Evolutionary conservation across 2,888 invertebrate genomes (phyloP).

Genomic region (Nomada fabriciana): DNA sequence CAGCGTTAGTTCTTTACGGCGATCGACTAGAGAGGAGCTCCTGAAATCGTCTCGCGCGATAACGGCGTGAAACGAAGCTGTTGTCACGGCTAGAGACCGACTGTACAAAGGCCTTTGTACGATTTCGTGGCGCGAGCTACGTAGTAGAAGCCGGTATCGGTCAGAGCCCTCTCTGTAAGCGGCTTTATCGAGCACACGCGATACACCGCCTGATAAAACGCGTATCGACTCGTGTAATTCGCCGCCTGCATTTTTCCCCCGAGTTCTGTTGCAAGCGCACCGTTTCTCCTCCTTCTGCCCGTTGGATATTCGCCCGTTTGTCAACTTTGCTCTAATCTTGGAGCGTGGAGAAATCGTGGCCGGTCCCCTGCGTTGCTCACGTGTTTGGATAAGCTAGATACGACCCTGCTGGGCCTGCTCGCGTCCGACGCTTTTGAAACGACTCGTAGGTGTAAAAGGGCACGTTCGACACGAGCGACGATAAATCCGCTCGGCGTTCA

Average conservation of each 20-base stretch:
- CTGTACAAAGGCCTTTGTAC: slow-evolving; percentile 60
- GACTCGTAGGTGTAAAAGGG: slow-evolving; percentile 31
- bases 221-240: slow-evolving; percentile 65
- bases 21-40: background rate
- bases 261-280: background rate
- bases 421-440: slow-evolving; percentile 8
- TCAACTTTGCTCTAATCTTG: background rate
- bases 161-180: slow-evolving; percentile 72
- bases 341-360: background rate
- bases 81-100: slow-evolving; percentile 22
- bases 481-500: too few species aligned
- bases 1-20: background rate
- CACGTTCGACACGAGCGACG: background rate
- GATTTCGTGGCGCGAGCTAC: slow-evolving; percentile 57
- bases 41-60: slow-evolving; percentile 45
- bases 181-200: slow-evolving; percentile 72
- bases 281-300: background rate
- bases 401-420: background rate
- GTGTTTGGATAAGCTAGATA: background rate
- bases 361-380: too few species aligned
- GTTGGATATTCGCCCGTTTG: background rate
- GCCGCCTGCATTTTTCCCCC: slow-evolving; percentile 41
- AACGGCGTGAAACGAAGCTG: slow-evolving; percentile 35
- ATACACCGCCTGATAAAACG: slow-evolving; percentile 71
- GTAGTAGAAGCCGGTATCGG: slow-evolving; percentile 74